phyloP scores from a whole-genome alignment of 2,888 invertebrate genomes.

The Nemapogon koenigi region DNA sequence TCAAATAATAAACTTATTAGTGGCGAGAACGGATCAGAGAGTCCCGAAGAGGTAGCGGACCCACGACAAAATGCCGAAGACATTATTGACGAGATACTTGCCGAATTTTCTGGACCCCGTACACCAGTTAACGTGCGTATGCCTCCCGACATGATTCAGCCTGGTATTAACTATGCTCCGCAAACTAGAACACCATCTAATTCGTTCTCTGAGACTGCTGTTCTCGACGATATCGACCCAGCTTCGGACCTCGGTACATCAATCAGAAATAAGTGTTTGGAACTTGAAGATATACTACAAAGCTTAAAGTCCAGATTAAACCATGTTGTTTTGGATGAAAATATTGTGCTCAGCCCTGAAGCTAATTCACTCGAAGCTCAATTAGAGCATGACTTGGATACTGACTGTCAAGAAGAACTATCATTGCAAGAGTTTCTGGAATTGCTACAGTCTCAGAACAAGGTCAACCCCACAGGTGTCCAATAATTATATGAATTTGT shows the following conservation, averaged over 20 bases:
- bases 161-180: too few relatives aligned
- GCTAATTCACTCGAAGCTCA: constrained; percentile 55
- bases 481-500: constrained; percentile 30
- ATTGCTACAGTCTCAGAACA: constrained; percentile 53
- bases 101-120: constrained; percentile 51
- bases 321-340: constrained; percentile 56
- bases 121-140: constrained; percentile 36
- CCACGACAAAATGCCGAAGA: constrained; percentile 56
- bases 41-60: constrained; percentile 48
- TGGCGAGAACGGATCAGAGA: constrained; percentile 44
- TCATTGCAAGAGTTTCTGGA: constrained; percentile 58
- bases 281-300: constrained; percentile 57
- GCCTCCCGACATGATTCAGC: constrained; percentile 48
- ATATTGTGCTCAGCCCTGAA: constrained; percentile 56
- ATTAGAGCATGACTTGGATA: constrained; percentile 56
- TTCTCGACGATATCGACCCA: constrained; percentile 56
- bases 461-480: constrained; percentile 38
- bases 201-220: constrained; percentile 48
- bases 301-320: constrained; percentile 56
- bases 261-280: constrained; percentile 55
- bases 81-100: constrained; percentile 55
- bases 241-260: constrained; percentile 55
- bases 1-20: constrained; percentile 58
- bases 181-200: constrained; percentile 53
- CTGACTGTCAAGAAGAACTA: constrained; percentile 57